These are phyloP conservation scores for Ceyx melanurus DNA, from an alignment of 2,113 vertebrate genomes.

Conservation along the genomic window DNA sequence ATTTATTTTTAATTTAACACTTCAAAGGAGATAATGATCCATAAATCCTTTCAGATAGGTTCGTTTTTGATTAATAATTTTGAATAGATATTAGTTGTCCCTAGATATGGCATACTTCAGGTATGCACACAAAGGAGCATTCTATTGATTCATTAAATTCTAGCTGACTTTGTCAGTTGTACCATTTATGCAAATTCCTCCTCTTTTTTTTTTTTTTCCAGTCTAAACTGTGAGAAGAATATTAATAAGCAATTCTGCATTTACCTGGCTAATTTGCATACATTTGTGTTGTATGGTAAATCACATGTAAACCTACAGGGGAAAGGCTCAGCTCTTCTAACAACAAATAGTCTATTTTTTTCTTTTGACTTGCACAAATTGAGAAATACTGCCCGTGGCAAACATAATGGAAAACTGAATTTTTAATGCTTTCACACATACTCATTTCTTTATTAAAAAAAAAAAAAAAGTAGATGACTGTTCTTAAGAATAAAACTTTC, in stretches of 20 bases:
- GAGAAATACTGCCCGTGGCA: constrained; percentile 77
- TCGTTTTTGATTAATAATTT: constrained; percentile 47
- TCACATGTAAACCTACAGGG: constrained; percentile 61
- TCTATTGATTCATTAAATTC: constrained; percentile 81
- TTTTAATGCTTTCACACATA: constrained; percentile 70
- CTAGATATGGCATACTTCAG: neutral
- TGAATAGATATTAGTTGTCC: neutral
- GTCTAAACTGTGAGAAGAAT: constrained; percentile 70
- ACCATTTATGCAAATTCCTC: constrained; percentile 24
- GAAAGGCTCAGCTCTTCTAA: constrained; percentile 65
- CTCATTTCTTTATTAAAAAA: constrained; percentile 70
- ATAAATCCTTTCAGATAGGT: constrained; percentile 28
- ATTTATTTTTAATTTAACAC: neutral
- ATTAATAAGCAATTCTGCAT: constrained; percentile 70
- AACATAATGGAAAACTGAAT: constrained; percentile 75
- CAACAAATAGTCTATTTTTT: constrained; percentile 74
- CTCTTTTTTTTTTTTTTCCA: constrained; percentile 49
- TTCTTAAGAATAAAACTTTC: constrained; percentile 71
- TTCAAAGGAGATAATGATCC: neutral
- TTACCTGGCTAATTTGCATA: constrained; percentile 76
- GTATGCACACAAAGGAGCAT: neutral
- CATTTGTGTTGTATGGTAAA: constrained; percentile 67
- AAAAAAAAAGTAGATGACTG: constrained; percentile 48
- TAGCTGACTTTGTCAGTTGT: constrained; percentile 75
- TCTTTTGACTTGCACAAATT: constrained; percentile 72